Base-by-base conservation (phyloP, 2,113 vertebrate species). In the Anseranas semipalmata region DNA sequence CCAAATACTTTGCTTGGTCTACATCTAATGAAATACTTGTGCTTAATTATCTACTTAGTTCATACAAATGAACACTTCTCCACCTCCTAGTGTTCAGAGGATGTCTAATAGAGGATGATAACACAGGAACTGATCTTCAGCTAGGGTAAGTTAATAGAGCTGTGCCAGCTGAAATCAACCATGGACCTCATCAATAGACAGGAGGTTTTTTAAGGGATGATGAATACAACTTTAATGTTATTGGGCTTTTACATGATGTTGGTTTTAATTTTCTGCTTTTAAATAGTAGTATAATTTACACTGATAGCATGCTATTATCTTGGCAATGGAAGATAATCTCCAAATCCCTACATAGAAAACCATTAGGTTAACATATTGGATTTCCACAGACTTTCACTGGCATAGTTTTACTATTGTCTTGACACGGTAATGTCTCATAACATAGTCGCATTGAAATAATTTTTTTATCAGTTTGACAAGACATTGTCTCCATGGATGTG, bases 231-330 rank as follows among this genome's bases (percentile, higher is more conserved):
- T 79, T 88, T 50, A 88, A 50, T 89, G 56, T 72, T 53, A 93
- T 75, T 84, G 39, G n/a, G 21, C 5, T 75, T 96, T 72, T 75
- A 43, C 2, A 10, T 67, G 2, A 46, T n/a, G 21, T 62, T 77
- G 43, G 82, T 78, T 37, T 95, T 84, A 55, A 53, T 89, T 80
- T 85, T 83, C 39, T 91, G 11, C 20, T 92, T 91, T 92, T 85
- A 87, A 94, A 77, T 62, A 63, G 33, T 45, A 86, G 4, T 30
- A 33, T 33, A 67, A 87, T 94, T 92, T 87, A 4, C 10, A 78
- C 21, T 52, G 32, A 58, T 71, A 82, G 5, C 19, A 68, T 80
- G 39, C 7, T 62, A 39, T 92, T 94, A 59, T 77, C 59, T 85
- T 67, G 15, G 19, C 53, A 90, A 33, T 30, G 24, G 37, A 70